Conservation (phyloP, 2,113 vertebrate species). For the Sinocyclocheilus anshuiensis region DNA sequence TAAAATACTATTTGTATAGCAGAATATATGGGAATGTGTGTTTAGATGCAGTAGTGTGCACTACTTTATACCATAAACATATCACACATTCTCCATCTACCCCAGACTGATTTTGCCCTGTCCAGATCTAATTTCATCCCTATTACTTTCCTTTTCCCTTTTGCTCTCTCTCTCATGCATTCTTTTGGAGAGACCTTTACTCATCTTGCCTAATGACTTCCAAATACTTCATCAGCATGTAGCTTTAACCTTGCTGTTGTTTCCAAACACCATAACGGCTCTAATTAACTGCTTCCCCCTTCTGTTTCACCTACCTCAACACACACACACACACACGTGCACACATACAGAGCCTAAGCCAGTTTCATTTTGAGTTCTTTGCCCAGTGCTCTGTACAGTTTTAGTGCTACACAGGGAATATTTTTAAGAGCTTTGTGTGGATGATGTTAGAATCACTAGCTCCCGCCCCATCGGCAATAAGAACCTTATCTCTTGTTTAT, state of each 20-base stretch:
- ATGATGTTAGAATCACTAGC: constrained; percentile 39
- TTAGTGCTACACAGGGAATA: constrained; percentile 32
- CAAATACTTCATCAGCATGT: constrained; percentile 86
- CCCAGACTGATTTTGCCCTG: background rate
- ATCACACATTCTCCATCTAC: background rate
- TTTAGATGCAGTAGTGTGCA: background rate
- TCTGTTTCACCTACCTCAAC: constrained; percentile 44
- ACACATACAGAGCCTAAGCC: constrained; percentile 19
- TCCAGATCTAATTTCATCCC: constrained; percentile 19
- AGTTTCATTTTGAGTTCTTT: constrained; percentile 13
- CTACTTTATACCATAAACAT: background rate
- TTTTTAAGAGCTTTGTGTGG: constrained; percentile 31
- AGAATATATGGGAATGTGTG: background rate
- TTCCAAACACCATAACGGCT: constrained; percentile 88
- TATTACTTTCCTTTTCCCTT: constrained; percentile 55
- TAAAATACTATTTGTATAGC: background rate
- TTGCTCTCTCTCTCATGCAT: constrained; percentile 54
- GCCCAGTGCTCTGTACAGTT: constrained; percentile 2
- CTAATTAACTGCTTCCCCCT: constrained; percentile 81
- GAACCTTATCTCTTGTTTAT: constrained; percentile 24
- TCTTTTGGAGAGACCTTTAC: constrained; percentile 48
- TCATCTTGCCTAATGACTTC: constrained; percentile 78
- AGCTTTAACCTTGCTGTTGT: constrained; percentile 86
- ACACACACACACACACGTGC: constrained; percentile 24
- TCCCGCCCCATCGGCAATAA: background rate